Evolutionary conservation across 2,113 vertebrate genomes (phyloP).

Genomic region (Hypanus sabinus): DNA sequence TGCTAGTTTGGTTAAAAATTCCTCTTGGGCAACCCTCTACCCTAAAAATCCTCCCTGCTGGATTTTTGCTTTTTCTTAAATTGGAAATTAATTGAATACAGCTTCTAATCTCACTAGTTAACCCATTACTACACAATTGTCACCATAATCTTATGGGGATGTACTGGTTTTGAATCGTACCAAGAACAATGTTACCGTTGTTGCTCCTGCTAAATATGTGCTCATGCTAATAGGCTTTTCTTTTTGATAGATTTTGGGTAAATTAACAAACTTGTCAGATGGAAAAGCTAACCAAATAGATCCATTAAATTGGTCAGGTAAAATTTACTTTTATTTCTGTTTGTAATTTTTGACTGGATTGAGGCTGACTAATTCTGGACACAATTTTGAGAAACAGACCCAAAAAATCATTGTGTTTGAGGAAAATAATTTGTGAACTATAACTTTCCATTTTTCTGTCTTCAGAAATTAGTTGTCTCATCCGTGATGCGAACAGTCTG

Average conservation of each 20-base stretch:
- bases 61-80: not conserved
- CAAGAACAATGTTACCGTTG: not conserved
- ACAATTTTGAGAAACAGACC: not conserved
- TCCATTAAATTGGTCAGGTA: constrained; percentile 34
- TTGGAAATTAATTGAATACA: not conserved
- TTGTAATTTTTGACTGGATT: constrained; percentile 30
- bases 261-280: constrained; percentile 34
- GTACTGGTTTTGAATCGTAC: constrained; percentile 6
- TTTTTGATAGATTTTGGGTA: constrained; percentile 36
- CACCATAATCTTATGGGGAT: not conserved
- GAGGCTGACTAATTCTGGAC: constrained; percentile 13
- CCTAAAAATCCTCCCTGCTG: not conserved
- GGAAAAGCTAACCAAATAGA: constrained; percentile 35
- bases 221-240: constrained; percentile 35
- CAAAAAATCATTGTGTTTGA: constrained; percentile 3
- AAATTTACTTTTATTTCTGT: constrained; percentile 32
- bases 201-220: constrained; percentile 33
- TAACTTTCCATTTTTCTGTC: constrained; percentile 37
- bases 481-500: constrained; percentile 36
- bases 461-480: constrained; percentile 36
- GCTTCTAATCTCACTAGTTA: not conserved
- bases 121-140: not conserved
- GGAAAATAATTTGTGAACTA: constrained; percentile 28
- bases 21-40: not conserved
- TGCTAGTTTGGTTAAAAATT: not conserved